phyloP scores from a whole-genome alignment of 1,140 invertebrate genomes.

The Centruroides sculpturatus region DNA sequence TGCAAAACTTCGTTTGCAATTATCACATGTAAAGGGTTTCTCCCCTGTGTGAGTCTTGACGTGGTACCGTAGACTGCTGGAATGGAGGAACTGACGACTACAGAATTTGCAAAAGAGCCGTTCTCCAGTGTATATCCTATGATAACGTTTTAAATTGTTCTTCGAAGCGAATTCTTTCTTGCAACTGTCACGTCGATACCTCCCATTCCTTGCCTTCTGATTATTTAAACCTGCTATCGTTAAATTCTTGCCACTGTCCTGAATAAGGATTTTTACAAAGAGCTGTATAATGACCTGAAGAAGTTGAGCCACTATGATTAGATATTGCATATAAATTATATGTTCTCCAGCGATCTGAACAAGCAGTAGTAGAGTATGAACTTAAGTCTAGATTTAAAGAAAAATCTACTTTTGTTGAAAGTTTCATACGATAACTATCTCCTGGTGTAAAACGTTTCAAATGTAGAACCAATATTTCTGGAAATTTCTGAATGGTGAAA shows the following conservation, averaged over 20 bases:
- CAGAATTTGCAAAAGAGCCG: too few species aligned
- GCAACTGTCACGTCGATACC: too few species aligned
- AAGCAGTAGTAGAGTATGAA: not conserved
- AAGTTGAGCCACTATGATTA: constrained; percentile 81
- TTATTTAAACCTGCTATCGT: constrained; percentile 58
- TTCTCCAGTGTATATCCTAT: too few species aligned
- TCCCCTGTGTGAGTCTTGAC: too few species aligned
- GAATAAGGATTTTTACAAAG: constrained; percentile 79
- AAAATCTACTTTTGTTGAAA: constrained; percentile 17
- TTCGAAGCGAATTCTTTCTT: too few species aligned
- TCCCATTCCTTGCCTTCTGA: too few species aligned
- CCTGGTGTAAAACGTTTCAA: constrained; percentile 44
- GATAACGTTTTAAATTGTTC: too few species aligned
- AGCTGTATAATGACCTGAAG: constrained; percentile 88
- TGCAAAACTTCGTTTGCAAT: too few species aligned
- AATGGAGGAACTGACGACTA: too few species aligned
- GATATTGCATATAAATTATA: constrained; percentile 84
- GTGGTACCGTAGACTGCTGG: too few species aligned
- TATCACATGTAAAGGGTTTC: too few species aligned
- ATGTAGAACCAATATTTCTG: not conserved
- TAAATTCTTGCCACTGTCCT: constrained; percentile 79
- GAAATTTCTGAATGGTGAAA: too few species aligned
- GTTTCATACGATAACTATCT: constrained; percentile 2
- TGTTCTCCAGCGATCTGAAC: not conserved
- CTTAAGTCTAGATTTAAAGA: constrained; percentile 20